Conservation (phyloP, 2,888 invertebrate species). For the Dolomedes plantarius region DNA sequence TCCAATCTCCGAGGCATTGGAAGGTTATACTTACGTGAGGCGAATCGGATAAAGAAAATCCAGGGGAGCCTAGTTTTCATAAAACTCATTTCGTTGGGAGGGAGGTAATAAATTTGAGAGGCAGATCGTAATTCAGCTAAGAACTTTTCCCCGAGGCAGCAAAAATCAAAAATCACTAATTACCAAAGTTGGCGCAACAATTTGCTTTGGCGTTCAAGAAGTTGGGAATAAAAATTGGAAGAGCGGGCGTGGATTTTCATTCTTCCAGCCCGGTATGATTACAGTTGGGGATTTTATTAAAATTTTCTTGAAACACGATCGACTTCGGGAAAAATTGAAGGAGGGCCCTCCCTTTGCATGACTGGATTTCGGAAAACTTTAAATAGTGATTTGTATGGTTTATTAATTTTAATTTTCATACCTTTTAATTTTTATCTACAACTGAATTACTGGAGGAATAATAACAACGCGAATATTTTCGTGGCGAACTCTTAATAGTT, state of each 20-base stretch:
- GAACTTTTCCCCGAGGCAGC: neutral
- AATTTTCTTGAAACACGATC: constrained; percentile 43
- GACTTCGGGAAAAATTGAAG: constrained; percentile 23
- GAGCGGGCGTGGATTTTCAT: neutral
- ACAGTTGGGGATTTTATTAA: constrained; percentile 51
- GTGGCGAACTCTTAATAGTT: neutral
- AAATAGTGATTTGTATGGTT: constrained; percentile 6
- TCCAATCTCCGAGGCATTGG: constrained; percentile 45
- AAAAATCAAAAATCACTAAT: constrained; percentile 29
- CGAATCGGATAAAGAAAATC: constrained; percentile 41
- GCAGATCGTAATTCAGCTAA: constrained; percentile 28
- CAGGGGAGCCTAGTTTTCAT: neutral
- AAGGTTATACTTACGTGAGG: constrained; percentile 38
- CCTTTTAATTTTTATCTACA: neutral
- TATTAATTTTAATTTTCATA: constrained; percentile 11
- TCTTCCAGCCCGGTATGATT: neutral
- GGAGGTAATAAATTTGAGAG: constrained; percentile 23
- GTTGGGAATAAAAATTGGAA: neutral
- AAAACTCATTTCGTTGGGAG: constrained; percentile 27
- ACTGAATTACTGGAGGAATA: neutral
- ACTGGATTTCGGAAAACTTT: constrained; percentile 3
- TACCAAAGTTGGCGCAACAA: constrained; percentile 23
- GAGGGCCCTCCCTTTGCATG: neutral
- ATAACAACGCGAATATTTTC: neutral
- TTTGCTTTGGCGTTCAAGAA: neutral